A percentile compares a stretch with the other conserved stretches of the same genome.
phyloP scores from a whole-genome alignment of 2,797 vertebrate species.

The Atherinosoma microstoma region DNA sequence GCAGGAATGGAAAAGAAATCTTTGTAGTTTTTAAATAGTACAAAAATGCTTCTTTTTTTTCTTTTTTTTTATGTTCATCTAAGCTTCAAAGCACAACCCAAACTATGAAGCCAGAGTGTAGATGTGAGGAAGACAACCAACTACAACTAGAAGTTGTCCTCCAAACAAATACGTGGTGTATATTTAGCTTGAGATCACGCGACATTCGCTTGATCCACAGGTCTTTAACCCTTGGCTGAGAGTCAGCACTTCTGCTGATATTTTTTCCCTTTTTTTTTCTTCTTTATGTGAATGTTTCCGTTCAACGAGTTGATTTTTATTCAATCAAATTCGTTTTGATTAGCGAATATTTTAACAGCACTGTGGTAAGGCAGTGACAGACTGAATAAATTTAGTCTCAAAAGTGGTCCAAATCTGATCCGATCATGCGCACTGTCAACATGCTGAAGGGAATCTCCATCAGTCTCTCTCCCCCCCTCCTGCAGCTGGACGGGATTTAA shows the following conservation, averaged over 20 bases:
- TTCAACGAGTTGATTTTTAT: slow-evolving; percentile 19
- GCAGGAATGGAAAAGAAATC: slow-evolving; percentile 84
- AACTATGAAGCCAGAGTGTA: slow-evolving; percentile 53
- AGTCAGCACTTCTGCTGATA: slow-evolving; percentile 31
- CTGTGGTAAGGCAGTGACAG: slow-evolving; percentile 53
- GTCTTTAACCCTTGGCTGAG: slow-evolving; percentile 45
- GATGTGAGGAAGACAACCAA: slow-evolving; percentile 41
- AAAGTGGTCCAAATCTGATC: slow-evolving; percentile 48
- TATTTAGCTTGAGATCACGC: slow-evolving; percentile 51
- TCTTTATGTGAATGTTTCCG: slow-evolving; percentile 3
- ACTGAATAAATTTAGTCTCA: slow-evolving; percentile 32
- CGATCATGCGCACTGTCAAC: slow-evolving; percentile 21
- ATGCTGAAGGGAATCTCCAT: slow-evolving; percentile 20
- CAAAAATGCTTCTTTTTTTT: slow-evolving; percentile 55
- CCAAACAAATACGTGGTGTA: slow-evolving; percentile 29
- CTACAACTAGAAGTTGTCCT: slow-evolving; percentile 21
- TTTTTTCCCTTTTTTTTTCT: slow-evolving; percentile 6
- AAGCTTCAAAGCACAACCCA: slow-evolving; percentile 60
- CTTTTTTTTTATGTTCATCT: slow-evolving; percentile 24
- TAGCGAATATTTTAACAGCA: slow-evolving; percentile 31
- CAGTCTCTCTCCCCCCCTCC: slow-evolving; percentile 18
- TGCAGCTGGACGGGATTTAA: slow-evolving; percentile 48
- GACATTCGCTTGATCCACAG: slow-evolving; percentile 39
- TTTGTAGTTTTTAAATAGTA: slow-evolving; percentile 74
- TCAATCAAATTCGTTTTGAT: slow-evolving; percentile 28